Percentiles rank a stretch among this genome's conserved stretches.
phyloP scores from a whole-genome alignment of 2,888 invertebrate genomes.

The Therioaphis trifolii region DNA sequence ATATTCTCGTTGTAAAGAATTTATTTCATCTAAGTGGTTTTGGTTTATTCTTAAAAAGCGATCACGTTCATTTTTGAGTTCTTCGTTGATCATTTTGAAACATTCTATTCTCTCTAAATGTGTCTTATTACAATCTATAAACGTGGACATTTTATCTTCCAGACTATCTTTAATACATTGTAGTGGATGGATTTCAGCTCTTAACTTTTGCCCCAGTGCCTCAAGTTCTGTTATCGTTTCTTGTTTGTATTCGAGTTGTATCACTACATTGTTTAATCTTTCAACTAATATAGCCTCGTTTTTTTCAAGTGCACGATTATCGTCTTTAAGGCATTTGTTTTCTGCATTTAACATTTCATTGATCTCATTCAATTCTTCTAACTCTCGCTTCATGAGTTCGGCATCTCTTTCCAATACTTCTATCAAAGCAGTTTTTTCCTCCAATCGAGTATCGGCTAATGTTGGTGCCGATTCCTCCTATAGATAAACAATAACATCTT shows the following conservation, averaged over 20 bases:
- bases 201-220: slow-evolving; percentile 47
- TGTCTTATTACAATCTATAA: slow-evolving; percentile 52
- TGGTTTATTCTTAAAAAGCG: slow-evolving; percentile 49
- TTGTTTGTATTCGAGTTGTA: slow-evolving; percentile 53
- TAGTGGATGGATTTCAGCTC: slow-evolving; percentile 59
- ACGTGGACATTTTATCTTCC: slow-evolving; percentile 39
- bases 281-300: slow-evolving; percentile 35
- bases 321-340: slow-evolving; percentile 3
- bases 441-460: slow-evolving; percentile 37
- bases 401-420: slow-evolving; percentile 58
- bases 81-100: slow-evolving; percentile 44
- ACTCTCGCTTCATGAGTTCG: slow-evolving; percentile 24
- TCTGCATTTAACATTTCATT: not conserved
- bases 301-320: not conserved
- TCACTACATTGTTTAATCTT: slow-evolving; percentile 7
- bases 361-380: slow-evolving; percentile 21
- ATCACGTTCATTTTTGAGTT: slow-evolving; percentile 41
- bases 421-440: slow-evolving; percentile 55
- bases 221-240: slow-evolving; percentile 53
- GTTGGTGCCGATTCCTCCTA: slow-evolving; percentile 40
- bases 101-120: slow-evolving; percentile 42
- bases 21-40: slow-evolving; percentile 23
- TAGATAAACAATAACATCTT: slow-evolving; percentile 13
- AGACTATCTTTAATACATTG: slow-evolving; percentile 51
- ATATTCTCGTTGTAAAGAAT: slow-evolving; percentile 46